Base-by-base conservation (phyloP, 2,888 invertebrate genomes). In the Thumatha senex region DNA sequence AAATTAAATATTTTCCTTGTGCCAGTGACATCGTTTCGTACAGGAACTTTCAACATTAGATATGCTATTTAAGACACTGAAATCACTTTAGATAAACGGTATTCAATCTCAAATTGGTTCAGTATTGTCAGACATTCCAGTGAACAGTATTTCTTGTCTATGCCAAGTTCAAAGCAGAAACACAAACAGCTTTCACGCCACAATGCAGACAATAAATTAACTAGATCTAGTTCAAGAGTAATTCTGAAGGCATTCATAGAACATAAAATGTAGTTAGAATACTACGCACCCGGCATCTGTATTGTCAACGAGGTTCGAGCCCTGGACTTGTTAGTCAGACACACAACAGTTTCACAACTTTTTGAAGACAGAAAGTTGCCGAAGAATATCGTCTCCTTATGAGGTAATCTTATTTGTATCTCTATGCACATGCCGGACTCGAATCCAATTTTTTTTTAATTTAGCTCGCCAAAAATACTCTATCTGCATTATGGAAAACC, bases 141-240 rank as follows among this genome's bases (percentile, higher is more conserved):
- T 40, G 15, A 40, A 43, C 33, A 40, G 13, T 13, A 44, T 24
- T 29, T 12, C 29, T 40, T 46, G 38, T 40, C 45, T 33, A 31
- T 8, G 31, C 11, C 14, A 10, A 38, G 36, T 50, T 41, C 35
- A 10, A 13, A 39, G 24, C 35, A 35, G 12, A 39, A 40, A 46
- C 12, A 46, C 13, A 33, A 46, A 36, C 43, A 31, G 41, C 35
- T 43, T 48, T 53, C 14, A 35, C 43, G 41, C 15, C 14, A 24
- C 65, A 65, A 65, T 55, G 38, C 14, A 4, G 24, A 40, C 35
- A 33, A 56, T 49, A 52, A 54, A 62, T 64, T 61, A 65, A 51
- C 42, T 52, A 46, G 45, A 49, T 46, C 50, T 48, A 53, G 51
- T 31, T 34, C 48, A 50, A 54, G 54, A 49, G 48, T 59, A 46